phyloP scores from a whole-genome alignment of 2,888 invertebrate genomes.

The Cheilosia impressa region DNA sequence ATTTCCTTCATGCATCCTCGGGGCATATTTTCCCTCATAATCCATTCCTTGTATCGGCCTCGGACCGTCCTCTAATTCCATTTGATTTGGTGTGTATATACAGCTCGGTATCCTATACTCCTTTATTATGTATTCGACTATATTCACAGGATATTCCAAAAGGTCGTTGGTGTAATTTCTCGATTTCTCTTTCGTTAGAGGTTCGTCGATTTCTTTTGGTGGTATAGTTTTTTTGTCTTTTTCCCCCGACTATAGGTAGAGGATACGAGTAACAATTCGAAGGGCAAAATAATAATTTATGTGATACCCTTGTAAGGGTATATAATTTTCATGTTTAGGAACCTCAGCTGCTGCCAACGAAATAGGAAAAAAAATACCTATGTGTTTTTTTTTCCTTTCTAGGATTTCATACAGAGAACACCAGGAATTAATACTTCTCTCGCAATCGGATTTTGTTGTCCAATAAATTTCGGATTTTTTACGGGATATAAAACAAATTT shows the following conservation, averaged over 20 bases:
- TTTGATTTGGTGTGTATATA: slow-evolving; percentile 8
- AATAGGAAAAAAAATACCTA: not conserved
- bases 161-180: slow-evolving; percentile 54
- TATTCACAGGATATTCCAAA: slow-evolving; percentile 56
- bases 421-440: slow-evolving; percentile 68
- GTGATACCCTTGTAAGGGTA: slow-evolving; percentile 71
- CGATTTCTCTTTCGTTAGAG: slow-evolving; percentile 59
- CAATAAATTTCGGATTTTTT: slow-evolving; percentile 74
- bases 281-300: slow-evolving; percentile 70
- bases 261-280: slow-evolving; percentile 26
- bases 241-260: slow-evolving; percentile 26
- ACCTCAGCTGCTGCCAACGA: slow-evolving; percentile 65
- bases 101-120: not conserved
- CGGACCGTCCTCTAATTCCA: slow-evolving; percentile 39
- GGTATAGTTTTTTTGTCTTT: slow-evolving; percentile 7
- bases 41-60: slow-evolving; percentile 26
- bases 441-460: slow-evolving; percentile 72
- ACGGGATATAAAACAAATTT: slow-evolving; percentile 68
- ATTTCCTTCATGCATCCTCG: slow-evolving; percentile 31
- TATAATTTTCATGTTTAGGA: slow-evolving; percentile 60
- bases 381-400: slow-evolving; percentile 10
- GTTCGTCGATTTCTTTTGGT: slow-evolving; percentile 59
- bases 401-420: slow-evolving; percentile 46
- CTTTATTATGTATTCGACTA: slow-evolving; percentile 29
- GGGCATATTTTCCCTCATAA: slow-evolving; percentile 33